Conservation (phyloP, 2,797 vertebrate species). For the Rhinatrema bivittatum region DNA sequence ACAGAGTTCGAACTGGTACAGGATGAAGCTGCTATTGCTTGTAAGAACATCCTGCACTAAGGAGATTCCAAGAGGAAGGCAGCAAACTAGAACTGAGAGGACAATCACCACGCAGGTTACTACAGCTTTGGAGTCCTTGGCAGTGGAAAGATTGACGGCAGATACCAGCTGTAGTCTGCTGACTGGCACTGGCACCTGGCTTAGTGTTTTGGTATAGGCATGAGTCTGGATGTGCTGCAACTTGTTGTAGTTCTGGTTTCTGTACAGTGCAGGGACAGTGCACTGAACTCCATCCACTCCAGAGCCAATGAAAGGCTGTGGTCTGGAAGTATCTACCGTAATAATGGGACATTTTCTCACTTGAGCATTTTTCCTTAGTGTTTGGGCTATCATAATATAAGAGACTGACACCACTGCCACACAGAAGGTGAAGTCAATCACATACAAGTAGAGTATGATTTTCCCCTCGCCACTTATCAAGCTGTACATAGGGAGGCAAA, state of each 20-base stretch:
- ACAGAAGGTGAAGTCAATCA: constrained; percentile 86
- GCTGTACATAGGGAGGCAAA: constrained; percentile 84
- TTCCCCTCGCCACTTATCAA: constrained; percentile 60
- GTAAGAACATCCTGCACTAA: constrained; percentile 79
- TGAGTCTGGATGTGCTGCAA: constrained; percentile 69
- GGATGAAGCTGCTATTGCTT: constrained; percentile 66
- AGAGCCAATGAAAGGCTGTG: constrained; percentile 55
- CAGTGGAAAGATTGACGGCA: constrained; percentile 74
- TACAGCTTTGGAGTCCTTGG: constrained; percentile 87
- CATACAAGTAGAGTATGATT: constrained; percentile 77
- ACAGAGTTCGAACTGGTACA: constrained; percentile 91
- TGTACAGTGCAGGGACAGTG: constrained; percentile 67
- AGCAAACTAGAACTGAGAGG: constrained; percentile 86
- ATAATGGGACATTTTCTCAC: constrained; percentile 71
- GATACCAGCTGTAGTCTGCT: constrained; percentile 76
- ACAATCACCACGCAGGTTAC: constrained; percentile 86
- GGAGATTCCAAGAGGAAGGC: constrained; percentile 82
- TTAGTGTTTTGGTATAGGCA: constrained; percentile 49
- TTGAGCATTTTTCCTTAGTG: constrained; percentile 78
- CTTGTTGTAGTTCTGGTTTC: constrained; percentile 82
- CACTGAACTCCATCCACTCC: constrained; percentile 67
- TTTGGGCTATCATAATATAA: constrained; percentile 86
- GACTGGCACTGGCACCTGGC: constrained; percentile 46
- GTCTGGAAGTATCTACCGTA: constrained; percentile 63
- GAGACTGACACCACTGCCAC: constrained; percentile 81